Percentiles rank a stretch among this genome's conserved stretches.
Conservation (phyloP, 2,797 vertebrate genomes). For the Acanthis flammea region DNA sequence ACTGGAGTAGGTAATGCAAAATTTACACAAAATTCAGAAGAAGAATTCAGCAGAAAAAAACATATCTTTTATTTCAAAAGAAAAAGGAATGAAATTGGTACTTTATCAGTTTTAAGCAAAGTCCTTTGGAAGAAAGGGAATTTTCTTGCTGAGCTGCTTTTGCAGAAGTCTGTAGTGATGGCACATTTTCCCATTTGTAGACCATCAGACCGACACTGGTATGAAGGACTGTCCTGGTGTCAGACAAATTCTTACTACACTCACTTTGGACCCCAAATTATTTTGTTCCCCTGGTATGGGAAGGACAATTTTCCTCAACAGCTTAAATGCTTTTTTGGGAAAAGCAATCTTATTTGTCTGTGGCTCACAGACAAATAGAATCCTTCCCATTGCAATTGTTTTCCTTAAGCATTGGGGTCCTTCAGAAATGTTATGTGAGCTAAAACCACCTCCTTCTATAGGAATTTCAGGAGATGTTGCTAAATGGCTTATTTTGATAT, state of each 20-base stretch:
- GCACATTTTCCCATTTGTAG: not conserved
- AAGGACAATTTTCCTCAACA: not conserved
- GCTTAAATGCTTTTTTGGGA: not conserved
- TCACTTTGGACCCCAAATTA: not conserved
- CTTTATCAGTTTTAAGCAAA: not conserved
- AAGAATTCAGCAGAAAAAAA: not conserved
- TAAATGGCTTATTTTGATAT: not conserved
- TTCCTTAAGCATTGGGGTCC: not conserved
- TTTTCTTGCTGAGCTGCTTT: not conserved
- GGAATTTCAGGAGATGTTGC: not conserved
- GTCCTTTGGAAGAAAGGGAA: not conserved
- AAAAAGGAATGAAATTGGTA: not conserved
- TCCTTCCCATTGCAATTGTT: not conserved
- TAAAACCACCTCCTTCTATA: not conserved
- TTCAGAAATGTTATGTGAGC: not conserved
- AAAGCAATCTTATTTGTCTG: not conserved
- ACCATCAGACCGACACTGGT: not conserved
- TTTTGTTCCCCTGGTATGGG: not conserved
- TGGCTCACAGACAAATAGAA: not conserved
- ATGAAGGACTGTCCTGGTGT: not conserved
- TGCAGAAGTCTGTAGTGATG: not conserved
- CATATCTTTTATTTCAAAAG: not conserved
- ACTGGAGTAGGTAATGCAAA: not conserved
- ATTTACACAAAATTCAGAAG: not conserved
- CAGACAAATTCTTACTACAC: not conserved